These are phyloP conservation scores for Dynastes maya DNA, from an alignment of 2,888 invertebrate genomes.

Conservation along the genomic window DNA sequence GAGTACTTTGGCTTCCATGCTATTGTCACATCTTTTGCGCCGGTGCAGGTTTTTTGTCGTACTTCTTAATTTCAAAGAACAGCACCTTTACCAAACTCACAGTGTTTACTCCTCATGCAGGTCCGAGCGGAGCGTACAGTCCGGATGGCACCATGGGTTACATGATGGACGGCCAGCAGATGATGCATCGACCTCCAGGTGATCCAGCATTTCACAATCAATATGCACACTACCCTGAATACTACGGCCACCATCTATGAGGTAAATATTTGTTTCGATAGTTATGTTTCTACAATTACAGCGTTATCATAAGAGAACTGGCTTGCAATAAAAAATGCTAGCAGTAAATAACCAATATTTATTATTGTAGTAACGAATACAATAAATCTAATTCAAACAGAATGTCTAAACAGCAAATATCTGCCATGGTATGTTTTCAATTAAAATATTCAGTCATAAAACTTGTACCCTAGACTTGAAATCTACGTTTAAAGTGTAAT, in stretches of 20 bases:
- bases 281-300: neutral
- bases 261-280: conserved; percentile 61
- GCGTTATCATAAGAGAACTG: too few relatives aligned
- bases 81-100: conserved; percentile 76
- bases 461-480: too few relatives aligned
- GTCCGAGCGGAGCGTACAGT: conserved; percentile 96
- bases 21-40: conserved; percentile 30
- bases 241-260: conserved; percentile 94
- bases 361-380: too few relatives aligned
- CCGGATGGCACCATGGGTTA: conserved; percentile 97
- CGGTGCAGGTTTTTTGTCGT: conserved; percentile 49
- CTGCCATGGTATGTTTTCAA: too few relatives aligned
- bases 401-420: too few relatives aligned
- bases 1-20: conserved; percentile 48
- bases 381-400: too few relatives aligned
- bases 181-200: conserved; percentile 96
- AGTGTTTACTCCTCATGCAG: conserved; percentile 95
- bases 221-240: conserved; percentile 93
- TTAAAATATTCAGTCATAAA: too few relatives aligned
- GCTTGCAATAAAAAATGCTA: too few relatives aligned
- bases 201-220: conserved; percentile 96
- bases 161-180: conserved; percentile 98
- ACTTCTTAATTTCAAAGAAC: conserved; percentile 67
- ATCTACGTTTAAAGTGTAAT: too few relatives aligned
- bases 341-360: too few relatives aligned